Conservation (phyloP, 2,113 vertebrate species). For the Nycticryphes semicollaris region DNA sequence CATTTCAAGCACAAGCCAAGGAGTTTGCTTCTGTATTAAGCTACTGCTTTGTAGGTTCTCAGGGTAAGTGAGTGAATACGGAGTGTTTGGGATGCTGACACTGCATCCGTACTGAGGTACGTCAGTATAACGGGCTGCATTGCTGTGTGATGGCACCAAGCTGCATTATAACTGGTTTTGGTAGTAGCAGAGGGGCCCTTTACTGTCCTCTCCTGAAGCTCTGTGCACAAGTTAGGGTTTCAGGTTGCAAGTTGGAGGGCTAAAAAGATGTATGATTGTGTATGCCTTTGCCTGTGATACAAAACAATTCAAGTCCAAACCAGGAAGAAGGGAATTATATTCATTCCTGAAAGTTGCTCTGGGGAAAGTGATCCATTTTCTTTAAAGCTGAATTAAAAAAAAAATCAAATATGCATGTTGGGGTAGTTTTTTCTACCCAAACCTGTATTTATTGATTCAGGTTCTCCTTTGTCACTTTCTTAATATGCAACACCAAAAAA, state of each 20-base stretch:
- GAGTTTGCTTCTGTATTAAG: neutral
- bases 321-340: neutral
- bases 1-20: neutral
- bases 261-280: neutral
- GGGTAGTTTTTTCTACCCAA: neutral
- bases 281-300: neutral
- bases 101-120: neutral
- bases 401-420: neutral
- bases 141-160: neutral
- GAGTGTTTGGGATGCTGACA: neutral
- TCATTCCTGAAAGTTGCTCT: neutral
- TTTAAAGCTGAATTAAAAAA: neutral
- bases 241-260: neutral
- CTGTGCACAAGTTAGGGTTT: neutral
- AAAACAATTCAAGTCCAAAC: neutral
- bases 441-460: neutral
- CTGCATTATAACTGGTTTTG: neutral
- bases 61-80: neutral
- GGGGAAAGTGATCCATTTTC: neutral
- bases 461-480: neutral
- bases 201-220: neutral
- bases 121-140: rapidly evolving
- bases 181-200: neutral
- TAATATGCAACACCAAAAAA: neutral
- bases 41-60: neutral